These are phyloP conservation scores for Tiliacea aurago DNA, from an alignment of 2,888 invertebrate species.

Conservation along the genomic window DNA sequence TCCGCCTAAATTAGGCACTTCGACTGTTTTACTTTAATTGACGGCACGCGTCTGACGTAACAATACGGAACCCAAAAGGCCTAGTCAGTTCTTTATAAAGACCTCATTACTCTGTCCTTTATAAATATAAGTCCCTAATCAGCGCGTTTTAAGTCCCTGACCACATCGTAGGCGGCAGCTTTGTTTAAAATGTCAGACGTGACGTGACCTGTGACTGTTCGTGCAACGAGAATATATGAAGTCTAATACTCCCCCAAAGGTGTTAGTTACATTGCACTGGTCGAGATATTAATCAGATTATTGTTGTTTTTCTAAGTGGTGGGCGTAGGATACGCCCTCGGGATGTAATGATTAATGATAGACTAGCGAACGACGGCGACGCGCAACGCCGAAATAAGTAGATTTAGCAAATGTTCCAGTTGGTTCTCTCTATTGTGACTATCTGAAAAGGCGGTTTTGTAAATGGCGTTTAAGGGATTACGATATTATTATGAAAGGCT, in stretches of 20 bases:
- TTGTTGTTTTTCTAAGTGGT: slow-evolving; percentile 29
- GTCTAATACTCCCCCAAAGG: background rate
- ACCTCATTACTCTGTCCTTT: slow-evolving; percentile 32
- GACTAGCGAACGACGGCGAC: background rate
- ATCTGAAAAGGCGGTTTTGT: slow-evolving; percentile 13
- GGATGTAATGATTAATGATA: slow-evolving; percentile 25
- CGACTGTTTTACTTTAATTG: slow-evolving; percentile 25
- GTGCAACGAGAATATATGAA: background rate
- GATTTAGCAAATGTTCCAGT: slow-evolving; percentile 1
- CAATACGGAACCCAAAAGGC: slow-evolving; percentile 13
- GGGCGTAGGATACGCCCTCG: slow-evolving; percentile 19
- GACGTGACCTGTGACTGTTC: background rate
- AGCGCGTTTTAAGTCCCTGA: slow-evolving; percentile 12
- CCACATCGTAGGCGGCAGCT: background rate
- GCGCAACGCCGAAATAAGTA: background rate
- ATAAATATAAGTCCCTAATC: slow-evolving; percentile 31
- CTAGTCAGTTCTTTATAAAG: slow-evolving; percentile 19
- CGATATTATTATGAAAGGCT: background rate
- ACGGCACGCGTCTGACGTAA: slow-evolving; percentile 8
- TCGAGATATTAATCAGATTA: slow-evolving; percentile 22
- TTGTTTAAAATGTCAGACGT: slow-evolving; percentile 27
- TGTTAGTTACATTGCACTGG: slow-evolving; percentile 8
- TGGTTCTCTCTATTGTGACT: background rate
- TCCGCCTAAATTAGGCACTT: background rate
- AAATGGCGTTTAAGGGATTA: slow-evolving; percentile 5